Evolutionary conservation across 2,113 vertebrate genomes (phyloP).

Genomic region (chimpanzee (Pan troglodytes)): NHGRI_mPanTro3-v2.1_pri NC_072398.2:84099001-84099500

Average conservation of each 20-base stretch:
- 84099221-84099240: not conserved
- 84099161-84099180: conserved; percentile 62
- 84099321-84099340: not conserved
- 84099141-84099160: conserved; percentile 45
- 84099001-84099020: conserved; percentile 62
- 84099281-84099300: not conserved
- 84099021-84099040: conserved; percentile 50
- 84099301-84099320: not conserved
- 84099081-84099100: conserved; percentile 74
- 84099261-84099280: not conserved
- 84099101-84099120: not conserved
- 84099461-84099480: not conserved
- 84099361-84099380: conserved; percentile 61
- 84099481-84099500: not conserved
- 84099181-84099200: conserved; percentile 10
- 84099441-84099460: not conserved
- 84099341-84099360: not conserved
- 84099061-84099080: conserved; percentile 70
- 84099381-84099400: conserved; percentile 18
- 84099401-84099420: conserved; percentile 61
- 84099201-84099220: conserved; percentile 19
- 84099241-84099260: not conserved
- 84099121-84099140: conserved; percentile 58
- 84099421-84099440: conserved; percentile 21
- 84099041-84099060: conserved; percentile 70